A percentile compares a stretch with the other conserved stretches of the same genome.
These are phyloP conservation scores for Patella caerulea DNA, from an alignment of 2,888 invertebrate species.

Conservation along the genomic window DNA sequence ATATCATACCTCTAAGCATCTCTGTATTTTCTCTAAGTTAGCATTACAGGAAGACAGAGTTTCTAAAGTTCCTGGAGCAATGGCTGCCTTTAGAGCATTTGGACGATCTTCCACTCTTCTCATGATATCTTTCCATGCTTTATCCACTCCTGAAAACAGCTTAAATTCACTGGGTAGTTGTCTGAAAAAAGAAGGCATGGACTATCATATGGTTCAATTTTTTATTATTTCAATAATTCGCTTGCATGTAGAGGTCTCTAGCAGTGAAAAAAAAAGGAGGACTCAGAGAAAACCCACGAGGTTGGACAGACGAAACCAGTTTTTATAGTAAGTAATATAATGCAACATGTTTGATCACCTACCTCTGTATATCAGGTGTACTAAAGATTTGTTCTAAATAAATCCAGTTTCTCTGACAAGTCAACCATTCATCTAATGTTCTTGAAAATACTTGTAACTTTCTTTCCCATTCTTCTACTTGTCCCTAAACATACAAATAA, in stretches of 20 bases:
- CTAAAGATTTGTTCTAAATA: conserved; percentile 72
- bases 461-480: conserved; percentile 71
- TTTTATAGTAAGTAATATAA: too few relatives aligned
- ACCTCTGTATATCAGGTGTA: conserved; percentile 71
- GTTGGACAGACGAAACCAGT: too few relatives aligned
- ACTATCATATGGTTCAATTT: too few relatives aligned
- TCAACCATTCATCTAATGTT: conserved; percentile 71
- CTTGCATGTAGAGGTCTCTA: too few relatives aligned
- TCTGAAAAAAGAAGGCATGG: conserved; percentile 42
- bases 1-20: conserved; percentile 67
- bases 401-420: conserved; percentile 70
- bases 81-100: conserved; percentile 69
- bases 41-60: conserved; percentile 66
- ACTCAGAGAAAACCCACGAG: too few relatives aligned
- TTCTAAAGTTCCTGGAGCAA: conserved; percentile 69
- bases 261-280: too few relatives aligned
- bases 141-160: conserved; percentile 68
- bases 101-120: conserved; percentile 68
- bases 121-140: conserved; percentile 71
- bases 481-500: conserved; percentile 32
- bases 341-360: conserved; percentile 13
- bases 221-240: too few relatives aligned
- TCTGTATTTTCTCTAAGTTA: conserved; percentile 70
- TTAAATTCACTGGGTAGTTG: conserved; percentile 69
- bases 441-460: conserved; percentile 67